Evolutionary conservation across 2,888 invertebrate species (phyloP), one percentile per base, ranked within the genome.

Genomic region (Ecliptopera silaceata): DNA sequence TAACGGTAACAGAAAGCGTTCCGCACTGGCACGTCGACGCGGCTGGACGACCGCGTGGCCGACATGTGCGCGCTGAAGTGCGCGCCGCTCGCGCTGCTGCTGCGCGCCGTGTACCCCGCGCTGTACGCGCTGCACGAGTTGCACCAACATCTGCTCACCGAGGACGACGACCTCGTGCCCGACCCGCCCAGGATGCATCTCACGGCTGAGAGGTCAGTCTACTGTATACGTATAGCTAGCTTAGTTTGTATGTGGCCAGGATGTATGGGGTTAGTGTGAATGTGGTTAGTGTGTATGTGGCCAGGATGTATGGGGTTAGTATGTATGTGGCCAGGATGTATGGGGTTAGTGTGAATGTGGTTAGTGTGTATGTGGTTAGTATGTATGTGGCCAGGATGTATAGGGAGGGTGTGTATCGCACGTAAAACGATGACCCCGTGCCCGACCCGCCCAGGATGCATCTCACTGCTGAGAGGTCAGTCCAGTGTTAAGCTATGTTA

Each of bases 61-160:
- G 96, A 97, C 51, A 97, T 99, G 98, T 96, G 97, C 83, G 94
- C 95, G 81, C 95, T 99, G 93, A 99, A 99, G 91, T 94, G n/a
- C 95, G 34, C 85, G 71, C 99, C 99, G 6, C 91, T 98, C 48
- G 84, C 92, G 59, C 93, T 94, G 77, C 92, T 99, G 20, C 93
- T 99, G 77, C 96, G 97, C 73, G 93, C 92, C 65, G 93, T 98
- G 65, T 98, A 99, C 92, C 99, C 99, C 1, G 96, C 96, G 82
- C 92, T 99, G 65, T 99, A 98, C 90, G 94, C 97, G 6, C 87
- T 99, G 51, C 97, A 98, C 86, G 84, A 91, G 63, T 92, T 98
- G 49, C 53, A 60, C 1, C 68, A 64, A 0, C 61, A 72, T 61
- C 77, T 84, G 36, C 80, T 78, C 31, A 73, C 11, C 11, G 51